Conservation (phyloP, 2,113 vertebrate genomes). For the Talpa occidentalis region DNA sequence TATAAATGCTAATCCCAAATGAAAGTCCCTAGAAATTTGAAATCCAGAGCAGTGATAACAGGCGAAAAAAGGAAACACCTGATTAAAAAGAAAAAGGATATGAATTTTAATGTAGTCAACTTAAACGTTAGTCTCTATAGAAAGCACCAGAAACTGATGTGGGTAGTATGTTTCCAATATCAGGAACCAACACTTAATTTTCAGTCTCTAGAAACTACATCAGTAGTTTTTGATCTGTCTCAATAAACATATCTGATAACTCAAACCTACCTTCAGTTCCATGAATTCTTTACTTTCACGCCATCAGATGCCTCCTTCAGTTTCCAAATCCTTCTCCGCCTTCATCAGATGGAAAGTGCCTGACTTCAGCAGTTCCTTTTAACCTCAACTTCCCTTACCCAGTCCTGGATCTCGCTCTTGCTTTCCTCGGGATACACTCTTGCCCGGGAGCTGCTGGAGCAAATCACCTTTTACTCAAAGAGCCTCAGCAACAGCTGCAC, state of each 20-base stretch:
- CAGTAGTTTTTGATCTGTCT: background rate
- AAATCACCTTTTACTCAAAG: background rate
- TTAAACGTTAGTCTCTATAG: background rate
- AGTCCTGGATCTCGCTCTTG: no score
- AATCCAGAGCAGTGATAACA: background rate
- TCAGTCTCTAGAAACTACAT: background rate
- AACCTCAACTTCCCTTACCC: background rate
- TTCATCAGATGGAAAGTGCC: background rate
- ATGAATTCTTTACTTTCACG: background rate
- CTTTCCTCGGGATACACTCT: background rate
- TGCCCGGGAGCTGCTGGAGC: background rate
- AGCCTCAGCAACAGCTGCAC: background rate
- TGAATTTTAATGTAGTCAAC: background rate
- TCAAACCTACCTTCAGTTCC: background rate
- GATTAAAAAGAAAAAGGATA: background rate
- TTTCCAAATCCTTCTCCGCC: background rate
- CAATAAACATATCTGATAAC: background rate
- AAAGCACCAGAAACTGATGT: background rate
- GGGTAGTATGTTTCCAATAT: background rate
- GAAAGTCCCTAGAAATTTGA: slow-evolving; percentile 27
- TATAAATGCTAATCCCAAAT: background rate
- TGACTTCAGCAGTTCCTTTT: background rate
- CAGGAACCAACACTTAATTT: background rate
- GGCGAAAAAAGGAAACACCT: background rate
- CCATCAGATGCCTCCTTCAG: background rate